A percentile compares a stretch with the other conserved stretches of the same genome.
These are phyloP conservation scores for Plagiodera versicolora DNA, from an alignment of 2,888 invertebrate species.

Conservation along the genomic window DNA sequence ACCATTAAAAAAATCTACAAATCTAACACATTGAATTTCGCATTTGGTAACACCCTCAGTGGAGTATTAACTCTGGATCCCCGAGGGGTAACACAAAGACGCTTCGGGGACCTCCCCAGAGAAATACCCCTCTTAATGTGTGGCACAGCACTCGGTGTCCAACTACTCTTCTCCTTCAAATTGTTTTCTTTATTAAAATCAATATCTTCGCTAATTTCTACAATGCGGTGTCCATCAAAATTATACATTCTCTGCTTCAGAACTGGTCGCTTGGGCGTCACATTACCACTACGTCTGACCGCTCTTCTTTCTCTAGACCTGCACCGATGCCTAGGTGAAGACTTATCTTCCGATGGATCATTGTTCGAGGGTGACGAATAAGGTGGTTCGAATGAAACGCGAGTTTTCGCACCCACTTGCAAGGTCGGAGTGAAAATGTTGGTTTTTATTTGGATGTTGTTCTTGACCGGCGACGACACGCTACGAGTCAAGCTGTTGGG, in stretches of 20 bases:
- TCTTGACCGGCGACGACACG: constrained; percentile 37
- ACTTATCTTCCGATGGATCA: constrained; percentile 4
- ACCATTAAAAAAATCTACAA: neutral
- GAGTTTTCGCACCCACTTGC: constrained; percentile 3
- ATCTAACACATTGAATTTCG: neutral
- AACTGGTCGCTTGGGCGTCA: constrained; percentile 14
- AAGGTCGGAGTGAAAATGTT: constrained; percentile 14
- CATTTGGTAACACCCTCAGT: constrained; percentile 51
- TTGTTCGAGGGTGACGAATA: neutral
- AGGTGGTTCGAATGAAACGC: constrained; percentile 2
- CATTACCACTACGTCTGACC: constrained; percentile 16
- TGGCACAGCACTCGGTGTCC: constrained; percentile 50
- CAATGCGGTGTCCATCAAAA: constrained; percentile 11
- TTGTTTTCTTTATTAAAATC: constrained; percentile 17
- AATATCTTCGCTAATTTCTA: constrained; percentile 5
- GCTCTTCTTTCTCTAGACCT: constrained; percentile 15
- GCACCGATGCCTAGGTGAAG: constrained; percentile 14
- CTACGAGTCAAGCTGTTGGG: constrained; percentile 20
- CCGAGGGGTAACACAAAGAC: constrained; percentile 57
- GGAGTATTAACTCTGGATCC: constrained; percentile 60
- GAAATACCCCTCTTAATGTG: constrained; percentile 64
- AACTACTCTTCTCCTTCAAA: neutral
- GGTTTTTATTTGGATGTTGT: constrained; percentile 27
- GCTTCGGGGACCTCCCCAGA: constrained; percentile 56
- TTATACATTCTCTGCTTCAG: constrained; percentile 18